Evolutionary conservation across 2,888 invertebrate genomes (phyloP).

Genomic region (Polietes domitor): DNA sequence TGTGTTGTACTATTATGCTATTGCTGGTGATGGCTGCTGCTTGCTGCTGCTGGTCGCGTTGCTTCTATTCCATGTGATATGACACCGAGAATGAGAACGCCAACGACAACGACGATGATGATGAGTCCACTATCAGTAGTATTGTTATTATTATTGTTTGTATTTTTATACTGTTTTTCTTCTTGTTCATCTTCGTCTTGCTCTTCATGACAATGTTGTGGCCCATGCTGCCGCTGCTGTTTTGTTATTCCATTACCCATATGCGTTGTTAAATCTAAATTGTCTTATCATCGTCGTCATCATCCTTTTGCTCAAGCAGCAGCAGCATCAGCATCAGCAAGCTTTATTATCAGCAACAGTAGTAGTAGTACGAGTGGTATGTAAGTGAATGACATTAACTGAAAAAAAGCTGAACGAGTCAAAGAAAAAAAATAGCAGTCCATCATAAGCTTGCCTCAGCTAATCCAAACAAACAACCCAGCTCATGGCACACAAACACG

Average conservation of each 20-base stretch:
- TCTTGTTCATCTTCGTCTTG: neutral
- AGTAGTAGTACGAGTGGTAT: neutral
- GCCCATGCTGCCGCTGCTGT: conserved; percentile 1
- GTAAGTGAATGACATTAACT: conserved; percentile 28
- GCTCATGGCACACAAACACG: neutral
- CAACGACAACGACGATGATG: neutral
- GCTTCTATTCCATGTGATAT: no score
- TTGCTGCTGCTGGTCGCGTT: no score
- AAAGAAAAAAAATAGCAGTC: neutral
- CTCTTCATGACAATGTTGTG: neutral
- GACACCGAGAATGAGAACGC: no score
- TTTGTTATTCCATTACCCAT: conserved; percentile 5
- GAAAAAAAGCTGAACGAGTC: neutral
- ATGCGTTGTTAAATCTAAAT: conserved; percentile 36
- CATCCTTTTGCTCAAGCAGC: conserved; percentile 22
- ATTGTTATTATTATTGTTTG: conserved; percentile 22
- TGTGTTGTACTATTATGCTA: no score
- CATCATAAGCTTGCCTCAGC: conserved; percentile 22
- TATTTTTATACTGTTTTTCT: conserved; percentile 17
- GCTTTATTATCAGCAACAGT: neutral
- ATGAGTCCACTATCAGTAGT: conserved; percentile 56
- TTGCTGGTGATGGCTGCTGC: no score
- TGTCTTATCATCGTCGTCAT: conserved; percentile 33
- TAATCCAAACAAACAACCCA: conserved; percentile 31
- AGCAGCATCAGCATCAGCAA: neutral